A percentile compares a stretch with the other conserved stretches of the same genome.
Conservation (phyloP, 2,797 vertebrate genomes). For the Scomberomorus guttatus region DNA sequence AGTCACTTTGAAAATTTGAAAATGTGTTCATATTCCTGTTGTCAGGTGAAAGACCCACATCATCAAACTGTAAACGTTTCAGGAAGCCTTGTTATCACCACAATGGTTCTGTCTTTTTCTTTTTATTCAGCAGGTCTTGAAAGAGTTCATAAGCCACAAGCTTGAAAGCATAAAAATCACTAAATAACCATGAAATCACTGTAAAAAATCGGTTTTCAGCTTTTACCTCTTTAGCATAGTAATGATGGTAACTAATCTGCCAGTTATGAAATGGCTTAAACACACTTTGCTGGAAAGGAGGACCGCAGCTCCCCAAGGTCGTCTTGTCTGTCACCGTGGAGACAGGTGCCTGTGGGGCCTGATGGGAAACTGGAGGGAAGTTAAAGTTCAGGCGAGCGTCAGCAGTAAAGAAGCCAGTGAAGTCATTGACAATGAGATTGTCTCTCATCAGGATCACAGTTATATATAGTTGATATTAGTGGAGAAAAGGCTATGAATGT, state of each 20-base stretch:
- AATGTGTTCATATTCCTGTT: neutral
- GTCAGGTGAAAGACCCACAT: neutral
- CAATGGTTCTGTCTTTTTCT: neutral
- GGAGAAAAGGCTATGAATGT: neutral
- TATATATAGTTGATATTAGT: constrained; percentile 63
- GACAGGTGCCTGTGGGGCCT: constrained; percentile 75
- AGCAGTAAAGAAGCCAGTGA: constrained; percentile 47
- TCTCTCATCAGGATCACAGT: constrained; percentile 57
- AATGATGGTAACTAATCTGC: neutral
- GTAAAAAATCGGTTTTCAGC: neutral
- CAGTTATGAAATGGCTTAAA: constrained; percentile 9
- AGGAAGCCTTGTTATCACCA: neutral
- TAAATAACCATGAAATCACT: neutral
- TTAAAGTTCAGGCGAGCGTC: constrained; percentile 60
- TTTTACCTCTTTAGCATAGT: neutral
- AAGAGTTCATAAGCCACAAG: neutral
- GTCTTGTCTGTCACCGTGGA: constrained; percentile 71
- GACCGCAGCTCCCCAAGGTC: constrained; percentile 56
- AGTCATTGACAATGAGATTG: constrained; percentile 45
- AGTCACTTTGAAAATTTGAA: neutral
- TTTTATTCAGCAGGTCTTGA: neutral
- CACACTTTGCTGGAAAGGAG: constrained; percentile 2
- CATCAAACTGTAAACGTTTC: constrained; percentile 3
- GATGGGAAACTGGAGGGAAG: constrained; percentile 58
- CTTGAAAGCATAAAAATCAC: neutral